Evolutionary conservation across 1,140 invertebrate species (phyloP), one percentile per base, ranked within the genome.

Genomic region (Heliconius eleuchia): DNA sequence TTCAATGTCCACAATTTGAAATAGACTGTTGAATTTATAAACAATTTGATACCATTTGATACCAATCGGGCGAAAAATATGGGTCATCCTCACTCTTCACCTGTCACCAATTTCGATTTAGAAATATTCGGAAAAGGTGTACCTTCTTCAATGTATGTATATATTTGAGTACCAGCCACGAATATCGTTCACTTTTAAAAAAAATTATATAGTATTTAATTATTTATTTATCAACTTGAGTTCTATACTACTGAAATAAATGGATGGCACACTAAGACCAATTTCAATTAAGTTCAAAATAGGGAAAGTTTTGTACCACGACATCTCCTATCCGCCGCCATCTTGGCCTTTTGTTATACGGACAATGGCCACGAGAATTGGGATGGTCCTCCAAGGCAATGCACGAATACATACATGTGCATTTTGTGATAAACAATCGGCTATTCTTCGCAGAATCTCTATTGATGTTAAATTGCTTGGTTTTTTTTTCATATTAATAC

Each of bases 281-380:
- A 30, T 66, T 66, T 66, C 60, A 30, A 66, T 66, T 66, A 66
- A 9, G 60, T 66, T 66, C 60, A 6, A 18, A 30, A 16, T 66
- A 18, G 60, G 60, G 60, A 66, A 66, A 66, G 60, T 66, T 66
- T 66, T 30, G 27, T 66, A 66, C 60, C 3, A 16, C 16, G 71
- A n/a, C 19, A 9, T 72, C 37, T 71, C 37, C 34, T 71, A 42
- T 42, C 7, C n/a, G 71, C 30, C n/a, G 71, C 71, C 37, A 84
- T 86, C 83, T 88, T 87, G 73, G 74, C 80, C 85, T 83, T 87
- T 91, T 90, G 88, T 90, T 86, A 77, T 80, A 60, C 82, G 85
- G 82, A 89, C 89, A 89, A 89, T 90, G 83, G 86, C 80, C 73
- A 83, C 83, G 88, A 83, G 85, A 89, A 91, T 89, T 86, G 83